Evolutionary conservation across 2,888 invertebrate species (phyloP).

Genomic region (Nebria salina): DNA sequence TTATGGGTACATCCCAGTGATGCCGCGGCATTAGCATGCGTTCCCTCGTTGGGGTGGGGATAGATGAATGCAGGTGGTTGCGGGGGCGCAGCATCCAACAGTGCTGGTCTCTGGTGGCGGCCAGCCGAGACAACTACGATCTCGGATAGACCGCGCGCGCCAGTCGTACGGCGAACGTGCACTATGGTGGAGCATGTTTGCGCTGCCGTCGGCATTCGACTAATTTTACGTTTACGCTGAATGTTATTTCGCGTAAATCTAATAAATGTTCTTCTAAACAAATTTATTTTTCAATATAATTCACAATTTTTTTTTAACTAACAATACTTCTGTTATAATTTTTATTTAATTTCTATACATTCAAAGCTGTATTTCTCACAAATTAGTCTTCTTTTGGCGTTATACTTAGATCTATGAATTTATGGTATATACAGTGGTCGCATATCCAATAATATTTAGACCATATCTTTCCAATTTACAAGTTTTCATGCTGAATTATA

Average conservation of each 20-base stretch:
- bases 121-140: constrained; percentile 46
- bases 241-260: neutral
- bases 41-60: constrained; percentile 52
- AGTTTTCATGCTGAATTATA: no score
- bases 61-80: constrained; percentile 50
- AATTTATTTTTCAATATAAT: neutral
- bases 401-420: no score
- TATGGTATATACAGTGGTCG: no score
- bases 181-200: neutral
- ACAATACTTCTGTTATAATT: neutral
- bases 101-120: constrained; percentile 60
- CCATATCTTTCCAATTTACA: no score
- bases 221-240: neutral
- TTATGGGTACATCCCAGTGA: constrained; percentile 53
- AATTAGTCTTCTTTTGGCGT: no score
- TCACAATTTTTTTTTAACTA: neutral
- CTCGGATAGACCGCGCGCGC: constrained; percentile 47
- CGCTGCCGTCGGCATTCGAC: neutral
- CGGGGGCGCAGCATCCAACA: constrained; percentile 50
- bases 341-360: neutral
- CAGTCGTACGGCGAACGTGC: constrained; percentile 40
- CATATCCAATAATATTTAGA: no score
- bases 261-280: neutral
- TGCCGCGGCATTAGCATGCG: constrained; percentile 53
- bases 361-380: neutral